A percentile compares a stretch with the other conserved stretches of the same genome.
These are phyloP conservation scores for Octodonta nipae DNA, from an alignment of 2,888 invertebrate genomes.

Conservation along the genomic window DNA sequence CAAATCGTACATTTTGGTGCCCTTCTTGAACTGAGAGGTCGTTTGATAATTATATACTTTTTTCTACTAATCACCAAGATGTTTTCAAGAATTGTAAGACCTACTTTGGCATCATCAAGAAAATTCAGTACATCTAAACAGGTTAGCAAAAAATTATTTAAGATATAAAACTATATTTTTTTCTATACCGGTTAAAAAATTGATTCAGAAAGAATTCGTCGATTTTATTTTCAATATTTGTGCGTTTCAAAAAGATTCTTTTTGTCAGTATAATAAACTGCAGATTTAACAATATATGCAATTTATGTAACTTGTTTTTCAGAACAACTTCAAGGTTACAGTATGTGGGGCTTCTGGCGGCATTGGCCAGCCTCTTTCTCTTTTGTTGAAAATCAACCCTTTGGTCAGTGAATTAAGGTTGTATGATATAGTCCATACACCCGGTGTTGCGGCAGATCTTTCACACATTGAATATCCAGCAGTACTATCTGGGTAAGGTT, in stretches of 20 bases:
- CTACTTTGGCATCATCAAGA: slow-evolving; percentile 25
- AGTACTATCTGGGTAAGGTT: too few relatives aligned
- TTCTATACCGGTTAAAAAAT: too few relatives aligned
- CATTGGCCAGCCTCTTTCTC: slow-evolving; percentile 90
- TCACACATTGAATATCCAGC: slow-evolving; percentile 90
- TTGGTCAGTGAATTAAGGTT: slow-evolving; percentile 70
- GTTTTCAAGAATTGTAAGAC: slow-evolving; percentile 51
- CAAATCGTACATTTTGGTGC: too few relatives aligned
- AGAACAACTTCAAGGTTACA: slow-evolving; percentile 83
- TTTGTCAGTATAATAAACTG: neutral
- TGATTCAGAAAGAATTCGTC: too few relatives aligned
- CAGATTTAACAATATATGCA: neutral
- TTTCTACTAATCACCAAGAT: slow-evolving; percentile 27
- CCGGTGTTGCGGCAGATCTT: slow-evolving; percentile 92
- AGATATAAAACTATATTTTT: too few relatives aligned
- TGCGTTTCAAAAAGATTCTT: too few relatives aligned
- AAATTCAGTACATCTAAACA: slow-evolving; percentile 26
- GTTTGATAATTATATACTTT: too few relatives aligned
- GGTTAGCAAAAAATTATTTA: slow-evolving; percentile 17
- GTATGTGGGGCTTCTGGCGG: slow-evolving; percentile 95
- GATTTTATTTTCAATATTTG: too few relatives aligned
- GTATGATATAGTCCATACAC: slow-evolving; percentile 90
- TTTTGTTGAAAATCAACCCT: slow-evolving; percentile 82
- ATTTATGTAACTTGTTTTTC: slow-evolving; percentile 19
- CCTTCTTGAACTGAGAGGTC: too few relatives aligned